Evolutionary conservation across 2,113 vertebrate genomes (phyloP).

Genomic region (Eonycteris spelaea): DNA sequence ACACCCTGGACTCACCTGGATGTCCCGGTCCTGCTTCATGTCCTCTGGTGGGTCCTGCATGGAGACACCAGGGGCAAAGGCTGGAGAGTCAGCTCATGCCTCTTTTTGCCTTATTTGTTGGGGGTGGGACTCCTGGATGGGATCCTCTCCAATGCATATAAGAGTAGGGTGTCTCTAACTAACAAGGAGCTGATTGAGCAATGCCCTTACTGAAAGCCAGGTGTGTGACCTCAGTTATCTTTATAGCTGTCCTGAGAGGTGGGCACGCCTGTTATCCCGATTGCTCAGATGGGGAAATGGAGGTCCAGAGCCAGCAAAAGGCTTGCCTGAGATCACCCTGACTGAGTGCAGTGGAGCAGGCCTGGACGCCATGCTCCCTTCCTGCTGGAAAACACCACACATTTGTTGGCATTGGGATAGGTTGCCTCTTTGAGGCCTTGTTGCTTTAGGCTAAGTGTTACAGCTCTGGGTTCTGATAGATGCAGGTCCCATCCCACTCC

Average conservation of each 20-base stretch:
- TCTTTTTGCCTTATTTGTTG: background rate
- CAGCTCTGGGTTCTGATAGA: background rate
- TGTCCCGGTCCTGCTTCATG: constrained; percentile 73
- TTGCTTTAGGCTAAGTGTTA: background rate
- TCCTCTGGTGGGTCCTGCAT: constrained; percentile 58
- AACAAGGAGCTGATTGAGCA: background rate
- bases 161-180: background rate
- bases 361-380: too few species aligned
- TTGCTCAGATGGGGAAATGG: background rate
- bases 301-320: background rate
- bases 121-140: background rate
- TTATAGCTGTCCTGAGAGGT: background rate
- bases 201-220: background rate
- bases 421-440: background rate
- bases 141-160: background rate
- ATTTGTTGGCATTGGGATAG: background rate
- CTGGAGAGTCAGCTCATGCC: background rate
- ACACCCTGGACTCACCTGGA: constrained; percentile 66
- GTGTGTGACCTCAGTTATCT: background rate
- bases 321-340: background rate
- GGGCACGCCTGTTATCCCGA: background rate
- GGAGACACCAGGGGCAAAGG: constrained; percentile 34
- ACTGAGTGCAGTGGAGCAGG: rapidly evolving
- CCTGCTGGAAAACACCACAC: background rate
- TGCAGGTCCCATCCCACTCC: background rate